Conservation (phyloP, 2,797 vertebrate genomes). For the Sebastes dallii region DNA sequence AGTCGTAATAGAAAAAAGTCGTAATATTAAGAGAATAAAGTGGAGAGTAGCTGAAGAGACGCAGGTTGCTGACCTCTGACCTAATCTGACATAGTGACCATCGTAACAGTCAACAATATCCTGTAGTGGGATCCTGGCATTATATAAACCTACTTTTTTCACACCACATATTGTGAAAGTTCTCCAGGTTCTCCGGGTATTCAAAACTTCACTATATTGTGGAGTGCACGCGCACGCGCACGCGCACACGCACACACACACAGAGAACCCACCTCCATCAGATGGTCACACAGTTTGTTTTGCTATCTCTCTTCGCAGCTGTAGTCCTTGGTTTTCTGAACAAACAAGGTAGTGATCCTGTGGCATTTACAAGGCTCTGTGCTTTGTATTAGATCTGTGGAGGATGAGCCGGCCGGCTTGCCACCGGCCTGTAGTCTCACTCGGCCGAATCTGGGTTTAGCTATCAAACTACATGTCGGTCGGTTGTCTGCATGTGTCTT, state of each 20-base stretch:
- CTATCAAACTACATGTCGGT: conserved; percentile 20
- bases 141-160: background rate
- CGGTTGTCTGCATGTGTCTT: conserved; percentile 26
- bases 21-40: too few species aligned
- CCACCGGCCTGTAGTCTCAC: conserved; percentile 32
- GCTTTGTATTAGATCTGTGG: conserved; percentile 41
- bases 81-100: too few species aligned
- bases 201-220: background rate
- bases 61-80: too few species aligned
- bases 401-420: conserved; percentile 30
- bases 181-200: conserved; percentile 5
- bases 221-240: background rate
- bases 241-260: background rate
- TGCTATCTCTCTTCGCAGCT: background rate
- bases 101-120: too few species aligned
- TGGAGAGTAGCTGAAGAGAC: too few species aligned
- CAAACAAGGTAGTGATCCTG: conserved; percentile 49
- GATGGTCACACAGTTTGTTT: conserved; percentile 27
- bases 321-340: conserved; percentile 40
- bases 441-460: conserved; percentile 28
- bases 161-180: background rate
- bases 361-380: conserved; percentile 47
- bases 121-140: background rate
- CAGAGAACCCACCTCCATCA: background rate
- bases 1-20: too few species aligned